phyloP scores from a whole-genome alignment of 2,888 invertebrate genomes.

The Cybosia mesomella region DNA sequence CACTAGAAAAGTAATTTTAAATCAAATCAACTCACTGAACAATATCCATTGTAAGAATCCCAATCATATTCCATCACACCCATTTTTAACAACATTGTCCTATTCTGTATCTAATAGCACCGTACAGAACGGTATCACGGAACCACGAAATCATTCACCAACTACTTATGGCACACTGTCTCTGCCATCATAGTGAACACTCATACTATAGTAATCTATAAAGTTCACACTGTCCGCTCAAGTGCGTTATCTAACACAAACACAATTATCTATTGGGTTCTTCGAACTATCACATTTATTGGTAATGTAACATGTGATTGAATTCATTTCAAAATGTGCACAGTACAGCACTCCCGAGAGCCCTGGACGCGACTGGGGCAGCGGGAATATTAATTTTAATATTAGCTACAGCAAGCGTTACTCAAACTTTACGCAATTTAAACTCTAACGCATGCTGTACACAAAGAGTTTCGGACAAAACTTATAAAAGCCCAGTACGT shows the following conservation, averaged over 20 bases:
- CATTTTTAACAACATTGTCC: slow-evolving; percentile 73
- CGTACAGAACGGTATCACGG: slow-evolving; percentile 58
- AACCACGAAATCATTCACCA: slow-evolving; percentile 65
- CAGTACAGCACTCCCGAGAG: slow-evolving; percentile 74
- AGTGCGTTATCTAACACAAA: slow-evolving; percentile 78
- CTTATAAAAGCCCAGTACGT: slow-evolving; percentile 45
- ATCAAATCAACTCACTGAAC: slow-evolving; percentile 72
- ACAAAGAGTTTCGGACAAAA: slow-evolving; percentile 33
- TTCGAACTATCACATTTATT: slow-evolving; percentile 67
- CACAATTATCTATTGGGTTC: slow-evolving; percentile 75
- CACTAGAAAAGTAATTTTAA: not conserved
- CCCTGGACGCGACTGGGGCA: slow-evolving; percentile 81
- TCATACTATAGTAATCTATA: slow-evolving; percentile 57
- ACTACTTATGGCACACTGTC: slow-evolving; percentile 53
- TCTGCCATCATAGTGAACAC: slow-evolving; percentile 54
- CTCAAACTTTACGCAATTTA: slow-evolving; percentile 68
- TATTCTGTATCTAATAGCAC: slow-evolving; percentile 61
- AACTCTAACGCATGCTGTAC: slow-evolving; percentile 42
- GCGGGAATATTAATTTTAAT: slow-evolving; percentile 84
- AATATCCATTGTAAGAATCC: slow-evolving; percentile 82
- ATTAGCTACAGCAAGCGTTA: slow-evolving; percentile 75
- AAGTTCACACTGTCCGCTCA: slow-evolving; percentile 57
- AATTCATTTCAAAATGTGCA: slow-evolving; percentile 71
- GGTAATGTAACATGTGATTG: slow-evolving; percentile 68
- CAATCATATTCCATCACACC: slow-evolving; percentile 83